These are phyloP conservation scores for Nomada hirtipes DNA, from an alignment of 2,888 invertebrate species.

Conservation along the genomic window DNA sequence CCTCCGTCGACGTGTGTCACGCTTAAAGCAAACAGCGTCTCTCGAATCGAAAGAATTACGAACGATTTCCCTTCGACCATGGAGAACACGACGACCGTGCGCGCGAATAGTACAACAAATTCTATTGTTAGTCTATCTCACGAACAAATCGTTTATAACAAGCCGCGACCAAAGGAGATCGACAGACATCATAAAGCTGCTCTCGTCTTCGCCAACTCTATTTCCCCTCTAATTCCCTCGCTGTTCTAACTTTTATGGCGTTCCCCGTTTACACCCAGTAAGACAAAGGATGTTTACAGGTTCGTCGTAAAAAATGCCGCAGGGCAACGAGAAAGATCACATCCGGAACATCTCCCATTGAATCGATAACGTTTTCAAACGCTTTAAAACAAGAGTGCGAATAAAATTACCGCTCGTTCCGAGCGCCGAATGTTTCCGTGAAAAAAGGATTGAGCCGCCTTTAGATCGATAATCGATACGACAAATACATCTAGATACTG, in stretches of 20 bases:
- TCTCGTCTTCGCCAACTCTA: neutral
- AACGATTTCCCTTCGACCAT: neutral
- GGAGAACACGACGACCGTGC: neutral
- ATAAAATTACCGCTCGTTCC: conserved; percentile 38
- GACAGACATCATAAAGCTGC: conserved; percentile 27
- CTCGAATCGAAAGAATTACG: neutral
- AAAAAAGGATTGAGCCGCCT: conserved; percentile 4
- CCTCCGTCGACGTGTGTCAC: neutral
- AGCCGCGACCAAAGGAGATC: conserved; percentile 25
- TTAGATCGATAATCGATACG: conserved; percentile 5
- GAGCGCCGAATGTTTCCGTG: conserved; percentile 31
- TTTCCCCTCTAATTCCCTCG: neutral
- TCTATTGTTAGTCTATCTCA: too few species aligned
- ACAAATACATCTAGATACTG: conserved; percentile 20
- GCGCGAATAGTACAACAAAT: neutral
- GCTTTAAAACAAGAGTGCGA: neutral
- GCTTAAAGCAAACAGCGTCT: conserved; percentile 2
- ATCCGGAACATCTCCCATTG: neutral
- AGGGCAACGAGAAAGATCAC: neutral
- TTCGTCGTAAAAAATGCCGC: conserved; percentile 9
- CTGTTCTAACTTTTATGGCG: neutral
- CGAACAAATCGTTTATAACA: conserved; percentile 37
- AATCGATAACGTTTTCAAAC: neutral
- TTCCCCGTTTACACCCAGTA: conserved; percentile 12
- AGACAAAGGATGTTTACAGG: conserved; percentile 8